These are phyloP conservation scores for Grammomys dolichurus DNA, from an alignment of 2,113 vertebrate genomes.

Conservation along the genomic window DNA sequence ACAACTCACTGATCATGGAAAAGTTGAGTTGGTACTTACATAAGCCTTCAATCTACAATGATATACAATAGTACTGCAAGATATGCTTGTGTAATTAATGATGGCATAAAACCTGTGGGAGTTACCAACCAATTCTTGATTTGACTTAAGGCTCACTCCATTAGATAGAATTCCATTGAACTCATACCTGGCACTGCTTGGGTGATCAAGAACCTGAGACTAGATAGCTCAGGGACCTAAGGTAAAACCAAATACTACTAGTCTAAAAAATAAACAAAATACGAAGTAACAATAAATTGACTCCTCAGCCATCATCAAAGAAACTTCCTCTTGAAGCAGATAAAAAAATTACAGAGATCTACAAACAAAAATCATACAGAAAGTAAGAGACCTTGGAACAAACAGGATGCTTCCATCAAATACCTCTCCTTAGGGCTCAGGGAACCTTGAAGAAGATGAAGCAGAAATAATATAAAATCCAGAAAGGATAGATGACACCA, in stretches of 20 bases:
- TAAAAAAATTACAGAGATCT: not conserved
- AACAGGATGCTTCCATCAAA: not conserved
- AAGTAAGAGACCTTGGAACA: not conserved
- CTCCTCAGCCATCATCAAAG: not conserved
- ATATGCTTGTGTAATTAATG: not conserved
- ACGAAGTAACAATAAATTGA: not conserved
- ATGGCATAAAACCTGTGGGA: not conserved
- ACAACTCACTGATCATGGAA: not conserved
- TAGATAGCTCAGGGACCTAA: no score
- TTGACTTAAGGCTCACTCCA: not conserved
- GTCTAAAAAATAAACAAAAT: not conserved
- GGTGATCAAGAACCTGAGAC: not conserved
- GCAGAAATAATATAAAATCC: not conserved
- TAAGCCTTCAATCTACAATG: not conserved
- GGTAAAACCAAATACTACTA: not conserved
- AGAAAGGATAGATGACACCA: not conserved
- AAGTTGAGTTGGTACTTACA: not conserved
- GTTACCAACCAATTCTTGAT: not conserved
- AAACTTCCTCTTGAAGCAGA: not conserved
- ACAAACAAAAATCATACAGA: not conserved
- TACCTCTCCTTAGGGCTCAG: not conserved
- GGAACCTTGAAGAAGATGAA: not conserved
- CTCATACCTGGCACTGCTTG: not conserved
- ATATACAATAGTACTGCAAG: not conserved
- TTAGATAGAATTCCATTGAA: not conserved